Conservation (phyloP, 2,113 vertebrate species). For the Spermophilus dauricus region DNA sequence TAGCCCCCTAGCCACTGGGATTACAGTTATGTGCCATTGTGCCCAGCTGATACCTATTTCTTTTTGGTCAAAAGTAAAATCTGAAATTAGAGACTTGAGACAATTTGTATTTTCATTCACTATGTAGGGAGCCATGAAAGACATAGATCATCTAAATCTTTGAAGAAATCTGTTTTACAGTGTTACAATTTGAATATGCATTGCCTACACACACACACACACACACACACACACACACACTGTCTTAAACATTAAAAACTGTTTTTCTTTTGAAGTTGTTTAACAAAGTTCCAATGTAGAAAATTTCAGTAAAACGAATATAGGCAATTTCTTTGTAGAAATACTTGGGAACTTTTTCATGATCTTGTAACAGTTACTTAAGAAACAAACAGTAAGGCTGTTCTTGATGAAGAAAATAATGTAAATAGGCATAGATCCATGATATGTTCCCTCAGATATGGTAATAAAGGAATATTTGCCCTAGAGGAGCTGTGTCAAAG, state of each 20-base stretch:
- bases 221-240: not conserved
- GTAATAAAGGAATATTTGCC: not conserved
- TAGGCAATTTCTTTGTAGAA: not conserved
- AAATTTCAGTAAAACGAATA: not conserved
- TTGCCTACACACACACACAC: not conserved
- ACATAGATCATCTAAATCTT: not conserved
- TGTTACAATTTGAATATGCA: not conserved
- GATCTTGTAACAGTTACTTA: not conserved
- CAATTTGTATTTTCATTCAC: not conserved
- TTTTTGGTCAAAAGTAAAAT: not conserved
- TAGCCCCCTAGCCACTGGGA: too few relatives aligned
- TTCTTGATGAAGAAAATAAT: not conserved
- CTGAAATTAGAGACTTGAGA: not conserved
- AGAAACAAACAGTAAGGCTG: not conserved
- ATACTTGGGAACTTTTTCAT: not conserved
- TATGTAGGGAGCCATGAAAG: not conserved
- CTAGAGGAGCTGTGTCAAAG: not conserved
- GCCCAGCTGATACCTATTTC: not conserved
- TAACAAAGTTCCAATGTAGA: not conserved
- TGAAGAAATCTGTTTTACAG: not conserved
- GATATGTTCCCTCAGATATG: not conserved
- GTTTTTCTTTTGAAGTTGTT: not conserved
- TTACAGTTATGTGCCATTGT: too few relatives aligned
- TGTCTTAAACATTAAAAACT: not conserved
- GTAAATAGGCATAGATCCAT: not conserved